Evolutionary conservation across 1,140 invertebrate species (phyloP).

Genomic region (Dreissena polymorpha): DNA sequence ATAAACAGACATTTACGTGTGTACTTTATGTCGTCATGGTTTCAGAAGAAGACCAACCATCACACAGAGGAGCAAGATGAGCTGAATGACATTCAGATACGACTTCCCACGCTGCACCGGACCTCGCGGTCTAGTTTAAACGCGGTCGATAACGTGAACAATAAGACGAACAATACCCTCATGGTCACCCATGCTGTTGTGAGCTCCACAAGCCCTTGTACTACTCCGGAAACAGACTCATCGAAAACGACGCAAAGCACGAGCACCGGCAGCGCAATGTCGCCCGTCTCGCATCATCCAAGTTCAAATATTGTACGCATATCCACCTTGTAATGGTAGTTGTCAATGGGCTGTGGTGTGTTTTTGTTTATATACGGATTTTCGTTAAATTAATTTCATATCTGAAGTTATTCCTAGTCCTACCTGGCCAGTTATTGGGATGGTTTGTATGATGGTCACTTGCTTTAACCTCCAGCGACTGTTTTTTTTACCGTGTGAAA

Average conservation of each 20-base stretch:
- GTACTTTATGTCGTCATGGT: not conserved
- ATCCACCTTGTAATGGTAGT: conserved; percentile 69
- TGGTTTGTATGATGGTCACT: too few relatives aligned
- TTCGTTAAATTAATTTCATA: too few relatives aligned
- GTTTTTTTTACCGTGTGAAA: too few relatives aligned
- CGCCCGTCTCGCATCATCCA: conserved; percentile 58
- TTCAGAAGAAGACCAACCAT: conserved; percentile 57
- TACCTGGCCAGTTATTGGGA: too few relatives aligned
- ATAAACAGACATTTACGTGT: too few relatives aligned
- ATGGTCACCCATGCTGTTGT: conserved; percentile 75
- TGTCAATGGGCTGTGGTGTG: too few relatives aligned
- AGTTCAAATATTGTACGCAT: conserved; percentile 71
- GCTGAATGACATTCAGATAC: conserved; percentile 81
- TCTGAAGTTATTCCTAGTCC: too few relatives aligned
- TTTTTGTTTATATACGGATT: too few relatives aligned
- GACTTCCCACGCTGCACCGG: conserved; percentile 74
- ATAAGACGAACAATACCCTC: conserved; percentile 69
- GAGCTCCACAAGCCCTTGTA: conserved; percentile 72
- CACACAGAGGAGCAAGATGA: conserved; percentile 79
- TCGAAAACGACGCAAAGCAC: conserved; percentile 64
- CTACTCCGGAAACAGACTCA: conserved; percentile 73
- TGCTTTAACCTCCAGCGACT: too few relatives aligned
- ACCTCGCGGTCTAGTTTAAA: conserved; percentile 77
- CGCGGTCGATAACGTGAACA: conserved; percentile 66
- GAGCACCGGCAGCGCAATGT: conserved; percentile 64